Evolutionary conservation across 2,797 vertebrate species (phyloP).

Genomic region (Vireo griseus): DNA sequence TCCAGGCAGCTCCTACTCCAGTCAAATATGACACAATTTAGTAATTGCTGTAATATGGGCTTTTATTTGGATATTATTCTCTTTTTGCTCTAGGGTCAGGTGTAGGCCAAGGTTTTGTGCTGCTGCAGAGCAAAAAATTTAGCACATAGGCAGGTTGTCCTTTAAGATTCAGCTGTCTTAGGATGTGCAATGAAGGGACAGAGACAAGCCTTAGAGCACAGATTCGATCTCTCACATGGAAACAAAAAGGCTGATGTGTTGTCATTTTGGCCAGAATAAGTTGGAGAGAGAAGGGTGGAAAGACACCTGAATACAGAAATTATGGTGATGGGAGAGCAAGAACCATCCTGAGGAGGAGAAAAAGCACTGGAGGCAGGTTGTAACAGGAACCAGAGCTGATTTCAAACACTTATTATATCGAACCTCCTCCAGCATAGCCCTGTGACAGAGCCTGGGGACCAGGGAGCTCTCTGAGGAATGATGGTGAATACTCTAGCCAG

Average conservation of each 20-base stretch:
- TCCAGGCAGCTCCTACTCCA: not conserved
- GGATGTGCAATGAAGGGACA: accelerated
- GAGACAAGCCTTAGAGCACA: not conserved
- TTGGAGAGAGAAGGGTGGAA: not conserved
- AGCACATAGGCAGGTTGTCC: not conserved
- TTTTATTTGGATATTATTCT: not conserved
- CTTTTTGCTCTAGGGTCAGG: not conserved
- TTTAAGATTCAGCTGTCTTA: not conserved
- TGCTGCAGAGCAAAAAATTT: not conserved
- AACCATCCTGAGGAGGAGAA: not conserved
- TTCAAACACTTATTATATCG: not conserved
- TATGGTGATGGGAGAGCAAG: not conserved
- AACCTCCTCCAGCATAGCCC: not conserved
- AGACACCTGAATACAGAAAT: not conserved
- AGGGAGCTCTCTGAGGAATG: not conserved
- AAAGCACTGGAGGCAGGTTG: not conserved
- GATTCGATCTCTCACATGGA: not conserved
- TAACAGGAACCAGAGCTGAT: not conserved
- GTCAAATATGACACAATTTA: not conserved
- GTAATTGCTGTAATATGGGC: not conserved
- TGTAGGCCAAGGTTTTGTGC: not conserved
- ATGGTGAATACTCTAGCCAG: not conserved
- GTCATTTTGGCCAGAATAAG: not conserved
- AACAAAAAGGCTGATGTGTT: not conserved
- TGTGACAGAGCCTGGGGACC: not conserved